Percentiles rank a stretch among this genome's conserved stretches.
Evolutionary conservation across 1,140 invertebrate genomes (phyloP).

Genomic region (Heliconius eleuchia): DNA sequence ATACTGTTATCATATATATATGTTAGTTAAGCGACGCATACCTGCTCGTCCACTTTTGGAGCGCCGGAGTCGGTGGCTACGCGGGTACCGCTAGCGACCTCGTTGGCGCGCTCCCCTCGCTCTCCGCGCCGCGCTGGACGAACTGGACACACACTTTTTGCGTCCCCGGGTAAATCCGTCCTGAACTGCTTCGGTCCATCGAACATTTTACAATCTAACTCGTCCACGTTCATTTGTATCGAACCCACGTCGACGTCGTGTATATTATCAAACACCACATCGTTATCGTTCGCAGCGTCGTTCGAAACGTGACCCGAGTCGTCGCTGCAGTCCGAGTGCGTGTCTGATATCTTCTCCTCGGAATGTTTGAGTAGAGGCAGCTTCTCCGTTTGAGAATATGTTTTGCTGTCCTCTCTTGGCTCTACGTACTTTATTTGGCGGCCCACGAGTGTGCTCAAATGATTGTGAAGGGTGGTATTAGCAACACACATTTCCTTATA

Average conservation of each 20-base stretch:
- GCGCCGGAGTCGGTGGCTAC: conserved; percentile 53
- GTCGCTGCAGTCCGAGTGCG: conserved; percentile 84
- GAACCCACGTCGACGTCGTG: conserved; percentile 61
- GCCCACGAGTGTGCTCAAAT: conserved; percentile 76
- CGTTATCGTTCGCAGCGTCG: conserved; percentile 81
- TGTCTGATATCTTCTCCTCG: conserved; percentile 79
- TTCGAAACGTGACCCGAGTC: conserved; percentile 90
- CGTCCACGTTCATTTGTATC: conserved; percentile 46
- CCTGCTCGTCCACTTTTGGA: conserved; percentile 79
- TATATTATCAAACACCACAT: conserved; percentile 62
- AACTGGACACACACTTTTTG: conserved; percentile 69
- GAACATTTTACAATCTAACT: conserved; percentile 67
- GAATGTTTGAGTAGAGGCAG: conserved; percentile 62
- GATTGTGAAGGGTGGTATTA: conserved; percentile 76
- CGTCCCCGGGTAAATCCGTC: conserved; percentile 62
- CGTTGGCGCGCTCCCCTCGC: conserved; percentile 67
- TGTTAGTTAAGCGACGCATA: conserved; percentile 72
- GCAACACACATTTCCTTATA: conserved; percentile 74
- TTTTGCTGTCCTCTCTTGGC: conserved; percentile 67
- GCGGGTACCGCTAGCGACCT: conserved; percentile 78
- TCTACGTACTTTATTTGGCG: conserved; percentile 73
- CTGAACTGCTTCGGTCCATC: conserved; percentile 65
- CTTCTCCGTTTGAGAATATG: conserved; percentile 63
- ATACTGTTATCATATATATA: conserved; percentile 8
- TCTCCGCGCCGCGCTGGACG: conserved; percentile 65